A percentile compares a stretch with the other conserved stretches of the same genome.
These are phyloP conservation scores for Larimichthys polyactis DNA, from an alignment of 2,113 vertebrate species.

Conservation along the genomic window DNA sequence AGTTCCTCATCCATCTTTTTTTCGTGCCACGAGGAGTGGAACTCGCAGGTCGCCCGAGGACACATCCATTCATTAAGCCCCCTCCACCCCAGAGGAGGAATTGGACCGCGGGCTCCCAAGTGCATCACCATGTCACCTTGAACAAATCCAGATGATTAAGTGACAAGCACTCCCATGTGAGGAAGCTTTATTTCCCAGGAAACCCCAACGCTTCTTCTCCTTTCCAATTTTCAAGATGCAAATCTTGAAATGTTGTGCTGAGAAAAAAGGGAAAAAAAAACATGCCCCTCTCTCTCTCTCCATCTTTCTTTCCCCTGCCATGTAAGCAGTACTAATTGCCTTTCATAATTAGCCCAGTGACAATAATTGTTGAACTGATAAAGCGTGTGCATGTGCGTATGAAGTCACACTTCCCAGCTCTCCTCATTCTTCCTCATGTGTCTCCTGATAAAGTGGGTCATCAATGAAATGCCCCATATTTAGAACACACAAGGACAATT, in stretches of 20 bases:
- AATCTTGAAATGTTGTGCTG: conserved; percentile 69
- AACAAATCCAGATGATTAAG: conserved; percentile 83
- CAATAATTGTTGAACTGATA: conserved; percentile 81
- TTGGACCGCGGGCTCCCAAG: conserved; percentile 67
- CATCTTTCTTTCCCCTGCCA: conserved; percentile 55
- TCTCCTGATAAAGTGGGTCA: conserved; percentile 81
- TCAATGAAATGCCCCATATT: conserved; percentile 75
- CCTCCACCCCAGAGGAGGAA: conserved; percentile 68
- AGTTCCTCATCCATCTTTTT: conserved; percentile 66
- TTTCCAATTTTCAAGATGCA: conserved; percentile 76
- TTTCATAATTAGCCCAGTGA: conserved; percentile 85
- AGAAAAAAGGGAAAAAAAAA: conserved; percentile 38
- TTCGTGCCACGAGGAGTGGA: conserved; percentile 38
- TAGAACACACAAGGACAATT: conserved; percentile 58
- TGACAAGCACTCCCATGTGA: conserved; percentile 79
- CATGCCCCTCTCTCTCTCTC: conserved; percentile 35
- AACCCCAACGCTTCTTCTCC: conserved; percentile 59
- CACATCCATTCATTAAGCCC: conserved; percentile 77
- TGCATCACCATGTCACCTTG: conserved; percentile 84
- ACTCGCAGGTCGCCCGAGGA: conserved; percentile 68
- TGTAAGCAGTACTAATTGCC: conserved; percentile 84
- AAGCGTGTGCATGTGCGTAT: conserved; percentile 51
- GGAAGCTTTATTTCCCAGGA: conserved; percentile 81
- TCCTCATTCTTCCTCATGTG: conserved; percentile 59
- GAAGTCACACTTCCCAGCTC: conserved; percentile 52